Conservation (phyloP, 2,888 invertebrate species). For the Clistopyga incitator region DNA sequence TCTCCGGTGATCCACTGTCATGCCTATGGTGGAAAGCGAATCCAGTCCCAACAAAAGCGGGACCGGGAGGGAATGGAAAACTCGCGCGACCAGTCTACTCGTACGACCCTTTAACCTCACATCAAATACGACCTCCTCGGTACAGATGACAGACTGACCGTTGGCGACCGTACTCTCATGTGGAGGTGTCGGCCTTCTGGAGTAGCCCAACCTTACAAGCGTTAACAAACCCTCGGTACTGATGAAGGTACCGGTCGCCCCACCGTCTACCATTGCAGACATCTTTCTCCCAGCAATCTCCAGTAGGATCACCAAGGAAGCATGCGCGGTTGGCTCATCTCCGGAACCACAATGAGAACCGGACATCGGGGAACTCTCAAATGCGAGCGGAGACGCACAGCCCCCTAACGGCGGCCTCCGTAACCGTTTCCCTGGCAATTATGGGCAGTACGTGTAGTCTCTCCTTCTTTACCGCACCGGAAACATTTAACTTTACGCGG, state of each 20-base stretch:
- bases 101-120: not conserved
- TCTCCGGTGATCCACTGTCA: not conserved
- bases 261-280: not conserved
- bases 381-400: not conserved
- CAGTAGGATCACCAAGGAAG: not conserved
- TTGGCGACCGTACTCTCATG: not conserved
- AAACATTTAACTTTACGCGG: not conserved
- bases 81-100: not conserved
- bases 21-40: not conserved
- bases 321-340: not conserved
- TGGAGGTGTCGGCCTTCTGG: not conserved
- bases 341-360: not conserved
- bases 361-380: not conserved
- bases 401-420: not conserved
- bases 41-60: not conserved
- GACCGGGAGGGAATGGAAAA: not conserved
- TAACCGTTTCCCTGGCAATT: slow-evolving; percentile 17
- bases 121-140: not conserved
- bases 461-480: slow-evolving; percentile 26
- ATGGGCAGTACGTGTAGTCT: not conserved
- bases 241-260: not conserved
- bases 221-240: not conserved
- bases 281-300: not conserved
- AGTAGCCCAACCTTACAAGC: not conserved
- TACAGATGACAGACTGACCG: not conserved